Evolutionary conservation across 2,888 invertebrate species (phyloP), one percentile per base, ranked within the genome.

Genomic region (Blastobasis lacticolella): DNA sequence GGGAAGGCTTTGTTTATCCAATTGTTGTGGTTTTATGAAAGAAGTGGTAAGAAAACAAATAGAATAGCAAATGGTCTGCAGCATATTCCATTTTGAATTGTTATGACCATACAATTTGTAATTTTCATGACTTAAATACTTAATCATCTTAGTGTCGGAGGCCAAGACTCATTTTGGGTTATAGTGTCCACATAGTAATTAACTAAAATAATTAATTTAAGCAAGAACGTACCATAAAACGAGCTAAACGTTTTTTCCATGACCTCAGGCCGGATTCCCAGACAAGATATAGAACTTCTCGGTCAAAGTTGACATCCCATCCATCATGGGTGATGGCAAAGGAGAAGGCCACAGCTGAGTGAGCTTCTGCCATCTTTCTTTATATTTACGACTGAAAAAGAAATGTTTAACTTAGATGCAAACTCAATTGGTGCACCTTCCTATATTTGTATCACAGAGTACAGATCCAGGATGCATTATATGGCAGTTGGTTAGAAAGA

Each of bases 271-370:
- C 98, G 37, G 98, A 97, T 67, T 95, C 92, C 96, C 97, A 97
- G 47, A 99, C 96, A 48, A 98, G 92, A 75, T 96, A 93, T 8
- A 99, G 91, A 5, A 99, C 97, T 87, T 99, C 98, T 54, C 97
- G 92, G 78, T 99, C 98, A 77, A 99, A 97, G 82, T 98, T 97
- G 50, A 99, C 96, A 73, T 98, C 96, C 91, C 98, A 96, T 62
- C 99, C 99, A 78, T 99, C 99, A 78, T 98, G 98, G 57, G 98
- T 97, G 69, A 99, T 97, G 48, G 96, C 92, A 85, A 99, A 98
- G 51, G 97, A 97, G 81, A 99, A 98, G 57, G 98, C 98, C 58
- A 98, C 98, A 51, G 98, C 98, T 59, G 96, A 94, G 89, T 98
- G 98, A 63, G 98, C 98, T 94, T 99, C 98, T 72, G 98, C 98